A percentile compares a stretch with the other conserved stretches of the same genome.
phyloP scores from a whole-genome alignment of 2,797 vertebrate genomes.

The Melopsittacus undulatus region DNA sequence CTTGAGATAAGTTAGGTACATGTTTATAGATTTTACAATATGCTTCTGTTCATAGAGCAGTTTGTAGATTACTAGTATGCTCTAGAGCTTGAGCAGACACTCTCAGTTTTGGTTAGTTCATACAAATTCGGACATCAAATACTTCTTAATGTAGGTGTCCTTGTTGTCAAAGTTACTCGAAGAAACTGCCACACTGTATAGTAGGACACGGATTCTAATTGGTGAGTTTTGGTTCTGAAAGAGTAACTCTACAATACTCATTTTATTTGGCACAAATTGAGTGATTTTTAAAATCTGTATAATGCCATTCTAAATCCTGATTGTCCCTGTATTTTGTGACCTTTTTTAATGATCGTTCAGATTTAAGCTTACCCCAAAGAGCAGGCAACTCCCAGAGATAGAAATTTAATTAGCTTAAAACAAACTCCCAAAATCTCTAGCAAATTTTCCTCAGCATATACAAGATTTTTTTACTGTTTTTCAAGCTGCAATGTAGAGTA shows the following conservation, averaged over 20 bases:
- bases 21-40: background rate
- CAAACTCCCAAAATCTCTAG: background rate
- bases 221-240: background rate
- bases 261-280: background rate
- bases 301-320: background rate
- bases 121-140: background rate
- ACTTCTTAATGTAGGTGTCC: background rate
- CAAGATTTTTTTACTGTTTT: background rate
- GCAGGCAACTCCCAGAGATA: background rate
- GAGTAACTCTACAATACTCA: background rate
- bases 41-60: background rate
- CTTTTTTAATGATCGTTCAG: background rate
- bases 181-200: background rate
- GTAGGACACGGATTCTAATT: background rate
- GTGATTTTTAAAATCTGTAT: too few relatives aligned
- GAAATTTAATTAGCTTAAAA: background rate
- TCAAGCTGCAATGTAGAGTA: background rate
- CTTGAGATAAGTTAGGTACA: background rate
- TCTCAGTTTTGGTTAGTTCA: background rate
- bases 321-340: background rate
- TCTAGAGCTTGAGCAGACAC: background rate
- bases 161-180: background rate
- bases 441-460: background rate
- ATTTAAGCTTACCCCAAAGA: background rate
- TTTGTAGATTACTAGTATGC: background rate